Evolutionary conservation across 2,113 vertebrate genomes (phyloP).

Genomic region (Vombatus ursinus): DNA sequence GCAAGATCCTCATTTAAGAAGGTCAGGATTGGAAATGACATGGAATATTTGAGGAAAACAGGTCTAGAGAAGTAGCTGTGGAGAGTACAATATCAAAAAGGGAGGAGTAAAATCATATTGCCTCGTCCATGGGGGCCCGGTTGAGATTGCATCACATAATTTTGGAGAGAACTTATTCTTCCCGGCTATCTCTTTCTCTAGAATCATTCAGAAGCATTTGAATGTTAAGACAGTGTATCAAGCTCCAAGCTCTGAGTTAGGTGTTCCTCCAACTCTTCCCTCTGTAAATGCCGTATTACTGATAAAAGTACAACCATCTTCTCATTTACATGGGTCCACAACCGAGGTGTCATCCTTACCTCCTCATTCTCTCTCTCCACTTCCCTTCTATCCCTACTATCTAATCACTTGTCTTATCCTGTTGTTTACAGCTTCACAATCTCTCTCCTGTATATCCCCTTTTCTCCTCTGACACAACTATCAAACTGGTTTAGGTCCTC

Average conservation of each 20-base stretch:
- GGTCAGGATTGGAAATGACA: too few relatives aligned
- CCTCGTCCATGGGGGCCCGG: neutral
- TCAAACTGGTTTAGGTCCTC: neutral
- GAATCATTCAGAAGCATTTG: neutral
- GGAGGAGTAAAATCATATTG: too few relatives aligned
- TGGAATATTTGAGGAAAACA: too few relatives aligned
- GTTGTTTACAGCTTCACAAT: neutral
- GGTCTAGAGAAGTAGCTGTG: too few relatives aligned
- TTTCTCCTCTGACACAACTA: neutral
- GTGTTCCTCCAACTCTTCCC: neutral
- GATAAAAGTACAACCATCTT: neutral
- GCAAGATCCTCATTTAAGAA: too few relatives aligned
- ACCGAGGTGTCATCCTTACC: neutral
- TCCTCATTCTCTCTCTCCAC: neutral
- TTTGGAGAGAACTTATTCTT: neutral
- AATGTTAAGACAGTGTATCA: neutral
- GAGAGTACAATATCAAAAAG: too few relatives aligned
- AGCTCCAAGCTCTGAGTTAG: neutral
- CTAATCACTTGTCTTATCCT: too few relatives aligned
- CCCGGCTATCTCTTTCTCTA: neutral
- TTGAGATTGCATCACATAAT: neutral
- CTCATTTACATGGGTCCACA: neutral
- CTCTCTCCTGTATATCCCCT: neutral
- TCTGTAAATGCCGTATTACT: neutral
- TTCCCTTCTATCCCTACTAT: neutral